Evolutionary conservation across 2,113 vertebrate species (phyloP).

Genomic region (Myotis yumanensis): DNA sequence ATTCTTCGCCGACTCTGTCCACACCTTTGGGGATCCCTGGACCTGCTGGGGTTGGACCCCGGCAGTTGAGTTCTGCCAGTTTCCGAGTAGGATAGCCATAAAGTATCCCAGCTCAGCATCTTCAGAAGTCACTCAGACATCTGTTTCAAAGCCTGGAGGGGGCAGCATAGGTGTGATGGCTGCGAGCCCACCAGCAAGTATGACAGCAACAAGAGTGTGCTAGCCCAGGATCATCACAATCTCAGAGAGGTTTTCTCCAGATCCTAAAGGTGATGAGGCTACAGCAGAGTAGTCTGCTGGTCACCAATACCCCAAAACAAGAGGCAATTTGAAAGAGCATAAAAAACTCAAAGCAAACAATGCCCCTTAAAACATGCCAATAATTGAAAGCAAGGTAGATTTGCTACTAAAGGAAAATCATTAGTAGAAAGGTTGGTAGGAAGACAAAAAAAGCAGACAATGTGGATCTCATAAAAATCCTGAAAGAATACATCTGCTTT

Average conservation of each 20-base stretch:
- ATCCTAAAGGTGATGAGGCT: background rate
- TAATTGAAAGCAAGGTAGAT: background rate
- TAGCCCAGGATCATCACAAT: rapidly evolving
- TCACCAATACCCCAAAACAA: background rate
- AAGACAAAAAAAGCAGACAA: background rate
- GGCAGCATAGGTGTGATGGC: background rate
- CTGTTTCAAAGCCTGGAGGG: background rate
- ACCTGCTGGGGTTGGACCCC: too few species aligned
- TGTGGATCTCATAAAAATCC: background rate
- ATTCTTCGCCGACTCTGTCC: too few species aligned
- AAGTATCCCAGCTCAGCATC: background rate
- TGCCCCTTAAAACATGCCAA: background rate
- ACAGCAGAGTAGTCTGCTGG: background rate
- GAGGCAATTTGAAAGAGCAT: background rate
- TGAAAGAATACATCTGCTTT: background rate
- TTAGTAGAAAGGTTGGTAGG: background rate
- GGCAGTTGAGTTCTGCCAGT: background rate
- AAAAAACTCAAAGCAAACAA: background rate
- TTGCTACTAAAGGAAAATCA: background rate
- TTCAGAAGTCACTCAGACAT: background rate
- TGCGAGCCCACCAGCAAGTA: background rate
- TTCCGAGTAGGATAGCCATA: background rate
- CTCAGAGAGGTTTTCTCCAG: background rate
- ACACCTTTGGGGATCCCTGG: too few species aligned
- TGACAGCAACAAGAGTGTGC: background rate